These are phyloP conservation scores for Corythoichthys haematopterus DNA, from an alignment of 2,113 vertebrate genomes.

Conservation along the genomic window DNA sequence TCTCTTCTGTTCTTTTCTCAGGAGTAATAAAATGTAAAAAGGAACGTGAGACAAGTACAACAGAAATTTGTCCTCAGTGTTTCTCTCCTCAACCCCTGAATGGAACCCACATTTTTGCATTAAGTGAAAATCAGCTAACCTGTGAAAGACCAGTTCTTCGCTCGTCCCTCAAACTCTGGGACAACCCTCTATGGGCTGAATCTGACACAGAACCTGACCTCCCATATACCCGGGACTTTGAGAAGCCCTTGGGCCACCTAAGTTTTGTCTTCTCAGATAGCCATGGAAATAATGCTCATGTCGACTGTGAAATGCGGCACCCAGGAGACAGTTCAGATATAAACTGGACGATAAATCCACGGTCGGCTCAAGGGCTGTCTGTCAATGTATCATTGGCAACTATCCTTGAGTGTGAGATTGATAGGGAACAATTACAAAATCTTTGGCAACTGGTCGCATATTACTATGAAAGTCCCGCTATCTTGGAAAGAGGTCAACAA, in stretches of 20 bases:
- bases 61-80: slow-evolving; percentile 65
- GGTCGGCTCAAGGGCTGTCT: slow-evolving; percentile 40
- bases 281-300: slow-evolving; percentile 72
- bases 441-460: slow-evolving; percentile 77
- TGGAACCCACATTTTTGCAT: slow-evolving; percentile 53
- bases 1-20: slow-evolving; percentile 25
- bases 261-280: slow-evolving; percentile 71
- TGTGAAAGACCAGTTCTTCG: slow-evolving; percentile 65
- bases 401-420: slow-evolving; percentile 72
- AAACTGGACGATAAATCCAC: slow-evolving; percentile 56
- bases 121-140: slow-evolving; percentile 53
- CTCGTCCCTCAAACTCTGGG: slow-evolving; percentile 67
- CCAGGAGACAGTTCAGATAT: slow-evolving; percentile 59
- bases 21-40: slow-evolving; percentile 77
- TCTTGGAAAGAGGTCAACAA: slow-evolving; percentile 67
- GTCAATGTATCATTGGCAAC: slow-evolving; percentile 69
- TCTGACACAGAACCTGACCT: slow-evolving; percentile 68
- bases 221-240: slow-evolving; percentile 68
- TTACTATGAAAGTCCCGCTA: slow-evolving; percentile 75
- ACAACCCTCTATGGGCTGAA: slow-evolving; percentile 63
- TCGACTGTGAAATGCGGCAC: slow-evolving; percentile 68
- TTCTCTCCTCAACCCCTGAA: slow-evolving; percentile 66
- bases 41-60: slow-evolving; percentile 59
- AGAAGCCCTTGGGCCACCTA: slow-evolving; percentile 67
- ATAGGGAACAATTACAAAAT: slow-evolving; percentile 71